These are phyloP conservation scores for Catonia carolina DNA, from an alignment of 2,888 invertebrate species.

Conservation along the genomic window DNA sequence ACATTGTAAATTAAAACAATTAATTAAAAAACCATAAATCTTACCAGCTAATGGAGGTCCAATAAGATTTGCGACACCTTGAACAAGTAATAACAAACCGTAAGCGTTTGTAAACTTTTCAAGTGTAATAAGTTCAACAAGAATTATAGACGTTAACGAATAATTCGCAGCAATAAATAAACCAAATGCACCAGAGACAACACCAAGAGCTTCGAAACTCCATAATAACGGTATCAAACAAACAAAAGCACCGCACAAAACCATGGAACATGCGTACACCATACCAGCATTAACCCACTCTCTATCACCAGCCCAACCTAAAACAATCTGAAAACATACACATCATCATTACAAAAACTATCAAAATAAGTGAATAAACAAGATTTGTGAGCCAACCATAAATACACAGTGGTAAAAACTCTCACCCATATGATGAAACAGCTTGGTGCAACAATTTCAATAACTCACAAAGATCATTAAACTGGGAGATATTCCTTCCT, in stretches of 20 bases:
- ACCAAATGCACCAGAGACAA: conserved; percentile 73
- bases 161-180: conserved; percentile 89
- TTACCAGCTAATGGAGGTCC: conserved; percentile 87
- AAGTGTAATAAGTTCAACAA: conserved; percentile 82
- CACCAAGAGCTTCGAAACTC: conserved; percentile 53
- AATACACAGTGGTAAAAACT: too few species aligned
- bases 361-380: too few species aligned
- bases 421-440: too few species aligned
- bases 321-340: conserved; percentile 60
- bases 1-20: too few species aligned
- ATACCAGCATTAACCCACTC: conserved; percentile 66
- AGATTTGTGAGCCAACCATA: too few species aligned
- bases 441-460: too few species aligned
- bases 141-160: conserved; percentile 81
- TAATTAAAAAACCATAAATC: too few species aligned
- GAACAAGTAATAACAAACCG: conserved; percentile 76
- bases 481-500: too few species aligned
- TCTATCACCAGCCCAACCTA: conserved; percentile 84
- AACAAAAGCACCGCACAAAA: conserved; percentile 60
- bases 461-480: too few species aligned
- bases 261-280: conserved; percentile 77
- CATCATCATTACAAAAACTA: neutral
- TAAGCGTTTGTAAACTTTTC: conserved; percentile 89
- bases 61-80: conserved; percentile 82
- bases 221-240: conserved; percentile 58